Evolutionary conservation across 2,113 vertebrate species (phyloP).

Genomic region (Eurypyga helias): DNA sequence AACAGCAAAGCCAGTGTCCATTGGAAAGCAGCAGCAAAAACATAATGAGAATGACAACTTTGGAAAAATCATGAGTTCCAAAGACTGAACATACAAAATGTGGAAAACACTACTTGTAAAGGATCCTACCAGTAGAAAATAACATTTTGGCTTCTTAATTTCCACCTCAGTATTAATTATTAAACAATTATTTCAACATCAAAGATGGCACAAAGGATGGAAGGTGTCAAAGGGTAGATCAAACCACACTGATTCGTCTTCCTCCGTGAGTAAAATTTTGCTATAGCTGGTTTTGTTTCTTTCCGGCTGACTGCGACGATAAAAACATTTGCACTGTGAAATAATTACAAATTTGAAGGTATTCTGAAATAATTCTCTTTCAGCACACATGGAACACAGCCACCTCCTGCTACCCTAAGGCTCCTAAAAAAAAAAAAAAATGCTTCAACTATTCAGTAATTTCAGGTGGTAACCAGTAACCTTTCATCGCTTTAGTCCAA

Average conservation of each 20-base stretch:
- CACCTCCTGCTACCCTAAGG: neutral
- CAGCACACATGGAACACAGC: neutral
- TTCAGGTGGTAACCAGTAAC: neutral
- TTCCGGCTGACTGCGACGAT: neutral
- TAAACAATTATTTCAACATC: neutral
- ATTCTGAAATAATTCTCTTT: neutral
- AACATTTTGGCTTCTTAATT: neutral
- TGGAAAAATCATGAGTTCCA: neutral
- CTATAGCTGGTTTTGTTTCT: neutral
- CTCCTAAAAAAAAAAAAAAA: neutral
- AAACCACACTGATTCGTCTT: neutral
- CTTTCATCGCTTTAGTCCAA: neutral
- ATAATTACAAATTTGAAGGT: neutral
- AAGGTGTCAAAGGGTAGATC: neutral
- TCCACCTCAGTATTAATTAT: neutral
- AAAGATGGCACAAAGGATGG: neutral
- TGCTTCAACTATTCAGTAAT: neutral
- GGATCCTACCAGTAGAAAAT: neutral
- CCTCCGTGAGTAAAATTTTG: neutral
- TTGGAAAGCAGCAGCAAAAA: neutral
- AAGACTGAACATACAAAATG: neutral
- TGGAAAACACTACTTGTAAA: neutral
- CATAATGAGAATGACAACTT: neutral
- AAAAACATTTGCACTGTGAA: neutral
- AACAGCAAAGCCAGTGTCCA: neutral